These are phyloP conservation scores for Protosalanx chinensis DNA, from an alignment of 2,797 vertebrate species.

Conservation along the genomic window DNA sequence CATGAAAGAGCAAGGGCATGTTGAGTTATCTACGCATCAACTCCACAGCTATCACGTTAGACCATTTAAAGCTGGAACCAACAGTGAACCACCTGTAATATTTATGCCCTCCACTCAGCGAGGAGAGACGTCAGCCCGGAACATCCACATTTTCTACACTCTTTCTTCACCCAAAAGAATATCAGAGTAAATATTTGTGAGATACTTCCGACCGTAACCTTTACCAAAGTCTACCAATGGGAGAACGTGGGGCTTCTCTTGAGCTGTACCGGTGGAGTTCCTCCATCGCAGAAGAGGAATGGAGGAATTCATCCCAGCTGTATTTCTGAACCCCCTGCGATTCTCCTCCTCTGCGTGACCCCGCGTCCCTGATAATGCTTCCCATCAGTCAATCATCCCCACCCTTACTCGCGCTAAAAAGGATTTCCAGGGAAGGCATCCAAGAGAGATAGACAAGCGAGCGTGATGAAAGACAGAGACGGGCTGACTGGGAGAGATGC, in stretches of 20 bases:
- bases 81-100: not conserved
- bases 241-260: not conserved
- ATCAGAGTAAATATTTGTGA: not conserved
- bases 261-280: not conserved
- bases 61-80: not conserved
- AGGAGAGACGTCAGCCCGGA: not conserved
- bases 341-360: not conserved
- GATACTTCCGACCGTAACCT: not conserved
- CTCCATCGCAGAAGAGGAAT: not conserved
- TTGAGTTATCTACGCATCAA: not conserved
- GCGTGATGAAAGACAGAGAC: not conserved
- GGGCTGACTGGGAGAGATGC: constrained; percentile 10
- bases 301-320: not conserved
- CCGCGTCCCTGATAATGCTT: not conserved
- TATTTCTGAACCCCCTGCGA: not conserved
- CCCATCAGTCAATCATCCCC: not conserved
- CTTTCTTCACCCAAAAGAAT: not conserved
- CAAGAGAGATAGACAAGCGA: not conserved
- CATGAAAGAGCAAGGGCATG: not conserved
- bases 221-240: not conserved
- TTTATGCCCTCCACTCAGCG: not conserved
- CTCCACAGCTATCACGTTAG: not conserved
- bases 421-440: not conserved
- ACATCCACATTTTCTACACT: no score
- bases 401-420: constrained; percentile 1